Evolutionary conservation across 2,797 vertebrate species (phyloP).

Genomic region (Bovichtus variegatus): DNA sequence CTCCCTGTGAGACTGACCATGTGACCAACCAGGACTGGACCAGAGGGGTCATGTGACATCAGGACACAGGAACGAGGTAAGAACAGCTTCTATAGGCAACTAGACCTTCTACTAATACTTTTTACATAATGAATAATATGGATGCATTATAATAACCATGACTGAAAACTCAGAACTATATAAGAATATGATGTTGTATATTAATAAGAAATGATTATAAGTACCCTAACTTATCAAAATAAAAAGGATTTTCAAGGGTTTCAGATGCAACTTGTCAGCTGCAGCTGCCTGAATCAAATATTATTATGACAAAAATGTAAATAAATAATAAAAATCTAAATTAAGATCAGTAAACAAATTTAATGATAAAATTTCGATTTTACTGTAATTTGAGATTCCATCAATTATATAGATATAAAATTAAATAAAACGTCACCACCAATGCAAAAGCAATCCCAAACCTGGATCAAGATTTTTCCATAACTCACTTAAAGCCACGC

Average conservation of each 20-base stretch:
- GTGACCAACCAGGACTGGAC: constrained; percentile 24
- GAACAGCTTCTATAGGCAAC: background rate
- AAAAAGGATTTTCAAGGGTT: background rate
- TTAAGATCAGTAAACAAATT: background rate
- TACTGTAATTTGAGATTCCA: background rate
- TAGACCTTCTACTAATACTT: background rate
- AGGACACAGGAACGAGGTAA: constrained; percentile 35
- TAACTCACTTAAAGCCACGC: background rate
- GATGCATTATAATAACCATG: background rate
- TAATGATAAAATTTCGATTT: too few species aligned
- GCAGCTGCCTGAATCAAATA: background rate
- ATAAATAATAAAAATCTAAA: background rate
- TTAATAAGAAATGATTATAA: background rate
- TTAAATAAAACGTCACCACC: background rate
- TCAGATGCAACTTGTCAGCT: background rate
- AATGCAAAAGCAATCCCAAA: background rate
- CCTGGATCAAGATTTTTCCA: background rate
- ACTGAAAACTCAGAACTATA: background rate
- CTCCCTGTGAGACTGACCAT: background rate
- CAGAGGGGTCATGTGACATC: constrained; percentile 56
- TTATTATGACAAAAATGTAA: background rate
- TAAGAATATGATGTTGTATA: background rate
- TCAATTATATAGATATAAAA: background rate
- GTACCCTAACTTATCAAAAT: background rate
- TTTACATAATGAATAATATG: background rate